Evolutionary conservation across 2,113 vertebrate species (phyloP), one percentile per base, ranked within the genome.

Genomic region (Anolis carolinensis): DNA sequence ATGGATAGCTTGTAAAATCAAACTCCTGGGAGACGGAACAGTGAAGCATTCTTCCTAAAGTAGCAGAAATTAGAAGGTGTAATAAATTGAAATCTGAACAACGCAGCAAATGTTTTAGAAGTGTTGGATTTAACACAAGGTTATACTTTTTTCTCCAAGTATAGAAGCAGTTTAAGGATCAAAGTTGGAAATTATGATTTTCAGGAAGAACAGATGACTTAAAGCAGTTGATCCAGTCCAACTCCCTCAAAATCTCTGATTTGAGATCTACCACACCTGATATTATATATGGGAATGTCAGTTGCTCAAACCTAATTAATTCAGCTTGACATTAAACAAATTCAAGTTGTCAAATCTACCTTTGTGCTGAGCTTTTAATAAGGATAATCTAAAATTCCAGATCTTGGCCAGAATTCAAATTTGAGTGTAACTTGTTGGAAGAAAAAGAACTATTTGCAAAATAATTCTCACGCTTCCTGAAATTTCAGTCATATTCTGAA

Each of bases 401-500:
- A 48, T 68, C 14, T 81, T 70, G 63, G 79, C 65, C 27, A 79
- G 55, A 79, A 25, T 79, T 79, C 78, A 79, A 23, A 8, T 79
- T 79, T 14, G 44, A 48, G 5, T 81, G 13, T 50, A 18, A 16
- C 13, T 3, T n/a, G n/a, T 23, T 68, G 32, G 30, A 50, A 68
- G 32, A 39, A 77, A 80, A 36, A 20, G 10, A 30, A 65, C n/a
- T 23, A 32, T 34, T 74, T 62, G 34, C 14, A 63, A 50, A 50
- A 77, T 52, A 63, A 36, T 50, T 44, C 27, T 3, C 20, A 25
- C 7, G 32, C 39, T 67, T 84, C 63, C 39, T 48, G 44, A 65
- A 76, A 76, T 67, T 1, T 1, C 13, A 76, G 21, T 13, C 36
- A 20, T 67, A 30, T 50, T 62, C 39, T 27, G 62, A 83, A 21